These are phyloP conservation scores for Australoheros scitulus DNA, from an alignment of 2,113 vertebrate species.

Conservation along the genomic window DNA sequence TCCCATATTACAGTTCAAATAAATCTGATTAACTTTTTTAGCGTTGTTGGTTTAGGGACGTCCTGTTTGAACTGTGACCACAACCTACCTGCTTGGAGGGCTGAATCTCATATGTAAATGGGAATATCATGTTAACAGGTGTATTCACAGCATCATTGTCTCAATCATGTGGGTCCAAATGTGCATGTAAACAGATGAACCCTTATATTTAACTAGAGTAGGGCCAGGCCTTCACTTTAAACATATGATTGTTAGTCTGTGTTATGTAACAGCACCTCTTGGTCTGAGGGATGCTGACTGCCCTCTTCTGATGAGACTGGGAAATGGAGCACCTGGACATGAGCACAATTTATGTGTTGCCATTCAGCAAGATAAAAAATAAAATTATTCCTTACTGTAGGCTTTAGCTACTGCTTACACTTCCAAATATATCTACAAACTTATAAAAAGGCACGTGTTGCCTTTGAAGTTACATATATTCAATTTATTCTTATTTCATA, in stretches of 20 bases:
- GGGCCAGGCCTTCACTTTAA: slow-evolving; percentile 4
- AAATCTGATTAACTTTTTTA: neutral
- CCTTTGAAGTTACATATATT: neutral
- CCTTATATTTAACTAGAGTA: neutral
- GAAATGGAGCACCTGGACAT: neutral
- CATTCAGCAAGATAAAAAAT: neutral
- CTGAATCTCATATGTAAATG: neutral
- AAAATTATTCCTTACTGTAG: neutral
- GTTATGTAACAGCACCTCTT: slow-evolving; percentile 22
- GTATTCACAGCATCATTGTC: slow-evolving; percentile 20
- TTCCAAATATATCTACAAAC: slow-evolving; percentile 7
- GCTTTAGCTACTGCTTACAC: neutral
- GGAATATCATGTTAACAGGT: slow-evolving; percentile 9
- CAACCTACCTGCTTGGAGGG: neutral
- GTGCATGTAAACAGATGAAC: slow-evolving; percentile 42
- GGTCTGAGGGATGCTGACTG: slow-evolving; percentile 23
- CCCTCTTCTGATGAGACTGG: slow-evolving; percentile 39
- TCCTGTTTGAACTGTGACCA: neutral
- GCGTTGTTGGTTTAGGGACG: neutral
- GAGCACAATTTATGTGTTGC: neutral
- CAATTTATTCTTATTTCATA: neutral
- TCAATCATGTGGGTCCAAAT: slow-evolving; percentile 22
- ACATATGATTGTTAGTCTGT: neutral
- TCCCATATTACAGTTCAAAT: neutral
- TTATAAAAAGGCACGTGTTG: neutral